These are phyloP conservation scores for Brachyptera risi DNA, from an alignment of 2,888 invertebrate species.

Conservation along the genomic window DNA sequence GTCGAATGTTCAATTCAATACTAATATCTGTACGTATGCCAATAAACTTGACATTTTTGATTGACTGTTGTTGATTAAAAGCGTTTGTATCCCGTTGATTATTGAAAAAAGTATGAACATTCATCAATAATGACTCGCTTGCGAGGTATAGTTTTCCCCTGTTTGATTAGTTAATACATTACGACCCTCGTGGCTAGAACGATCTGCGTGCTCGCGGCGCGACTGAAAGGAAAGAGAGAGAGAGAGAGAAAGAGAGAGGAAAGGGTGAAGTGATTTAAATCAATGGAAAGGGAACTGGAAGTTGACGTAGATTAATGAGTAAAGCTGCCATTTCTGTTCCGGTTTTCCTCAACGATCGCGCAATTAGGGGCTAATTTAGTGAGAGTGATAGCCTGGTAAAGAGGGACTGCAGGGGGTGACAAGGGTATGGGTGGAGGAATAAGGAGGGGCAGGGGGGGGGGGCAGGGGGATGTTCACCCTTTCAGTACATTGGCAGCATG, in stretches of 20 bases:
- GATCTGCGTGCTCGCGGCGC: background rate
- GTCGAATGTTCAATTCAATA: no score
- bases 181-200: constrained; percentile 1
- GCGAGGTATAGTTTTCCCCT: background rate
- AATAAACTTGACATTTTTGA: no score
- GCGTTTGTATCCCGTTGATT: constrained; percentile 11
- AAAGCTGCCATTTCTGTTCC: constrained; percentile 30
- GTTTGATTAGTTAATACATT: constrained; percentile 18
- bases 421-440: no score
- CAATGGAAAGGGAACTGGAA: constrained; percentile 42
- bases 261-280: constrained; percentile 39
- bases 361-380: constrained; percentile 26
- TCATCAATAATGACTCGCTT: constrained; percentile 13
- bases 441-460: no score
- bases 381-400: constrained; percentile 13
- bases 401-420: no score
- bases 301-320: constrained; percentile 43
- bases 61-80: constrained; percentile 13
- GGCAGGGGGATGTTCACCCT: constrained; percentile 11
- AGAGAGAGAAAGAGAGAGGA: constrained; percentile 21
- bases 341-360: constrained; percentile 27
- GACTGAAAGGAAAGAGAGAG: background rate
- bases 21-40: no score
- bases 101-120: constrained; percentile 16
- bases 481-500: background rate